A percentile compares a stretch with the other conserved stretches of the same genome.
These are phyloP conservation scores for Epizoanthus stellaris DNA, from an alignment of 92 coral and sea anemone species.

Conservation along the genomic window DNA sequence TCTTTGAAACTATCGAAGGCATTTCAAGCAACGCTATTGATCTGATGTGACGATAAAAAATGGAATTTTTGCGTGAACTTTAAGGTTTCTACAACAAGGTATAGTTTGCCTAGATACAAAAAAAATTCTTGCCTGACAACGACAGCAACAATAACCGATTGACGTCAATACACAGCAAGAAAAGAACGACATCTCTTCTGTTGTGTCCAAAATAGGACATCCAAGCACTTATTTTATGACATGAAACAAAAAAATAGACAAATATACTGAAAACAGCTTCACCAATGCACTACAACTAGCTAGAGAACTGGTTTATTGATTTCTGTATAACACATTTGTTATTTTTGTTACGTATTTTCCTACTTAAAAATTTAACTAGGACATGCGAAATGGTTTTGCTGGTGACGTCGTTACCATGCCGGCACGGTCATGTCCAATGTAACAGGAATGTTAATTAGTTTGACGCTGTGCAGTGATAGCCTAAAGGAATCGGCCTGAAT, in stretches of 20 bases:
- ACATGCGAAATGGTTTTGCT: not conserved
- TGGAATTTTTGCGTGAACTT: conserved; percentile 6
- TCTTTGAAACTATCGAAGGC: conserved; percentile 7
- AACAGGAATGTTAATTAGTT: conserved; percentile 32
- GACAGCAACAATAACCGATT: not conserved
- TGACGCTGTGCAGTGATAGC: conserved; percentile 5
- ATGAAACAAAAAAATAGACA: conserved; percentile 11
- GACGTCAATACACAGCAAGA: conserved; percentile 45
- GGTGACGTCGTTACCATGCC: not conserved
- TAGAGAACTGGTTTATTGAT: not conserved
- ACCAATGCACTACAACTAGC: not conserved
- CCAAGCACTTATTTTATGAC: not conserved
- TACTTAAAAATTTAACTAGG: not conserved
- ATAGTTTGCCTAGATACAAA: conserved; percentile 13
- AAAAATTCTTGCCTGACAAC: not conserved
- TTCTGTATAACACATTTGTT: too few relatives aligned
- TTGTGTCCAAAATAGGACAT: conserved; percentile 23
- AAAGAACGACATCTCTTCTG: not conserved
- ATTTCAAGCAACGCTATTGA: not conserved
- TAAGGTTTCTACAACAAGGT: conserved; percentile 33
- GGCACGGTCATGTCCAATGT: conserved; percentile 26
- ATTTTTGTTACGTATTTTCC: conserved; percentile 11
- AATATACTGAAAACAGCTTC: not conserved
- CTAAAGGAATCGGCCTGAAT: conserved; percentile 14
- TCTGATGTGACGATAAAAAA: not conserved